phyloP scores from a whole-genome alignment of 2,888 invertebrate species.

The Globia sparganii region DNA sequence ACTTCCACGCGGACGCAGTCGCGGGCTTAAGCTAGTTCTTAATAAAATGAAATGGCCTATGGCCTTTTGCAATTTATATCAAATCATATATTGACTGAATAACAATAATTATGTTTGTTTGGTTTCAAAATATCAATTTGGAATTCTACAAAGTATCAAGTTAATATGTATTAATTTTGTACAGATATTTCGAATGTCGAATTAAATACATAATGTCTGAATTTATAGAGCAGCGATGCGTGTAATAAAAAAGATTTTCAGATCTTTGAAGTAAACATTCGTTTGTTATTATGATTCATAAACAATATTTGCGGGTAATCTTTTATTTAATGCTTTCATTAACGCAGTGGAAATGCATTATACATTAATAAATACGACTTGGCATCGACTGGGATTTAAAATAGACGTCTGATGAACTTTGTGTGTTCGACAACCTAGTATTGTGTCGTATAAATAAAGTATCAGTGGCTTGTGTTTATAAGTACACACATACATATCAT shows the following conservation, averaged over 20 bases:
- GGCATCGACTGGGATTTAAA: constrained; percentile 63
- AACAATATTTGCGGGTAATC: constrained; percentile 40
- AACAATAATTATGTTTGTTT: no score
- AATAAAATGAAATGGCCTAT: no score
- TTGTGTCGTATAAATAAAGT: constrained; percentile 39
- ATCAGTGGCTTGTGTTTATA: constrained; percentile 3
- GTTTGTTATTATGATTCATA: constrained; percentile 42
- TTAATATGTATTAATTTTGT: not conserved
- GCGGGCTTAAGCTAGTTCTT: no score
- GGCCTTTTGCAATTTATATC: no score
- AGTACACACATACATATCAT: not conserved
- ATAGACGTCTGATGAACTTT: constrained; percentile 57
- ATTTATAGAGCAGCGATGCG: not conserved
- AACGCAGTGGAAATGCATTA: constrained; percentile 53
- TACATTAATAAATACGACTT: constrained; percentile 68
- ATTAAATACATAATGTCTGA: no score
- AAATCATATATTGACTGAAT: no score
- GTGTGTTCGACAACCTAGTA: constrained; percentile 48
- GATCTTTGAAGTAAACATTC: not conserved
- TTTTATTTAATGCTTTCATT: constrained; percentile 58
- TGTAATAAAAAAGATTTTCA: not conserved
- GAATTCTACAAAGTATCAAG: not conserved
- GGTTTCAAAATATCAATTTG: not conserved
- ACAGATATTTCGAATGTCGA: no score
- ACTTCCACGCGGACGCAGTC: no score